A percentile compares a stretch with the other conserved stretches of the same genome.
phyloP scores from a whole-genome alignment of 2,113 vertebrate species.

The Atrichornis clamosus region DNA sequence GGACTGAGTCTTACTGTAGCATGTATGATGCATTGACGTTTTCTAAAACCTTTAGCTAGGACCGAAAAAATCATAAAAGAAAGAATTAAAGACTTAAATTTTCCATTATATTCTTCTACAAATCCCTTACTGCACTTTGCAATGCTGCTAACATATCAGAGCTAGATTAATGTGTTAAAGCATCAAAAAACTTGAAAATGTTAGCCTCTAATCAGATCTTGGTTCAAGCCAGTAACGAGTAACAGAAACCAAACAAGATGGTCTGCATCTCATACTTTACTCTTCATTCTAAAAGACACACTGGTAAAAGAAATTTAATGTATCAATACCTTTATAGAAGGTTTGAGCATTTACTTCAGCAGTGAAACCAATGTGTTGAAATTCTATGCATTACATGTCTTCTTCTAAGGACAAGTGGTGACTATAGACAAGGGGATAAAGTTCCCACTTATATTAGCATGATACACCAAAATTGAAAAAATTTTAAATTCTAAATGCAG shows the following conservation, averaged over 20 bases:
- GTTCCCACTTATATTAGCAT: not conserved
- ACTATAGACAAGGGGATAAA: not conserved
- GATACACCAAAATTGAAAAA: not conserved
- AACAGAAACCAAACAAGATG: not conserved
- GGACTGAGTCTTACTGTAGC: not conserved
- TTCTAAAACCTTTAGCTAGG: not conserved
- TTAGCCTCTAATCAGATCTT: not conserved
- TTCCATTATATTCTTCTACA: not conserved
- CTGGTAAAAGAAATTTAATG: not conserved
- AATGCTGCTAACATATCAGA: not conserved
- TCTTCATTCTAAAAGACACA: not conserved
- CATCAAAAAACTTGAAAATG: not conserved
- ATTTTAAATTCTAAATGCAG: conserved; percentile 8
- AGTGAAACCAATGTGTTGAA: not conserved
- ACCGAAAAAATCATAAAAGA: not conserved
- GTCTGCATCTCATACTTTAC: not conserved
- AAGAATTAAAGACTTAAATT: not conserved
- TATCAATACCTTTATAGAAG: not conserved
- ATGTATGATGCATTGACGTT: not conserved
- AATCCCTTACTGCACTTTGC: not conserved
- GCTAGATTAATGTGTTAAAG: not conserved
- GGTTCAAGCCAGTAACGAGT: not conserved
- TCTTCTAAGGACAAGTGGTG: not conserved
- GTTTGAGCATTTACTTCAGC: not conserved
- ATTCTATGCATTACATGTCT: not conserved